Percentiles rank a stretch among this genome's conserved stretches.
Conservation (phyloP, 2,797 vertebrate species). For the Siniperca scherzeri region DNA sequence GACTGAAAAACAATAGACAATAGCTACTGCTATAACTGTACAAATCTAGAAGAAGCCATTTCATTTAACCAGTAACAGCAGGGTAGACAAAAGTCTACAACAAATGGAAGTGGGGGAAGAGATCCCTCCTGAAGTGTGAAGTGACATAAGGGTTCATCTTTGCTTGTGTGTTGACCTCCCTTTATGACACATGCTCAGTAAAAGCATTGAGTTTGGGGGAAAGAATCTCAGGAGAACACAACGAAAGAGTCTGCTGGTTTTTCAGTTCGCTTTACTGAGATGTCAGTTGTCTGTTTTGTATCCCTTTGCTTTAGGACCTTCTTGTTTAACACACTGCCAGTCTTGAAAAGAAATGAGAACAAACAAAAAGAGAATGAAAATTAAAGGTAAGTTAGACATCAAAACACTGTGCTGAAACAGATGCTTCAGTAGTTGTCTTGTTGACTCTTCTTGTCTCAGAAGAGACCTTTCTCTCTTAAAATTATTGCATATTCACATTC, state of each 20-base stretch:
- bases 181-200: constrained; percentile 59
- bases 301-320: constrained; percentile 22
- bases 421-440: background rate
- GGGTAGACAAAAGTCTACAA: constrained; percentile 64
- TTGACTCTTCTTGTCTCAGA: background rate
- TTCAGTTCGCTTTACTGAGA: constrained; percentile 38
- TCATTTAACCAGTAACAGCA: constrained; percentile 36
- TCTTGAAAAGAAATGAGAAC: constrained; percentile 56
- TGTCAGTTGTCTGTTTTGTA: constrained; percentile 27
- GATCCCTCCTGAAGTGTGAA: constrained; percentile 81
- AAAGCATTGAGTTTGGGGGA: constrained; percentile 31
- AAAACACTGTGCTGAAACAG: constrained; percentile 15
- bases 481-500: constrained; percentile 6
- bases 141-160: constrained; percentile 82
- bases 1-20: constrained; percentile 35
- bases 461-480: background rate
- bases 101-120: constrained; percentile 81
- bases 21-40: constrained; percentile 24
- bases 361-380: constrained; percentile 50
- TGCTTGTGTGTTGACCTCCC: constrained; percentile 46
- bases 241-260: constrained; percentile 39
- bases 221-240: constrained; percentile 29
- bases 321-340: constrained; percentile 19
- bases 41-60: constrained; percentile 41
- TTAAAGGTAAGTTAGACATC: constrained; percentile 8